Conservation (phyloP, 1,140 invertebrate genomes). For the Linepithema humile region DNA sequence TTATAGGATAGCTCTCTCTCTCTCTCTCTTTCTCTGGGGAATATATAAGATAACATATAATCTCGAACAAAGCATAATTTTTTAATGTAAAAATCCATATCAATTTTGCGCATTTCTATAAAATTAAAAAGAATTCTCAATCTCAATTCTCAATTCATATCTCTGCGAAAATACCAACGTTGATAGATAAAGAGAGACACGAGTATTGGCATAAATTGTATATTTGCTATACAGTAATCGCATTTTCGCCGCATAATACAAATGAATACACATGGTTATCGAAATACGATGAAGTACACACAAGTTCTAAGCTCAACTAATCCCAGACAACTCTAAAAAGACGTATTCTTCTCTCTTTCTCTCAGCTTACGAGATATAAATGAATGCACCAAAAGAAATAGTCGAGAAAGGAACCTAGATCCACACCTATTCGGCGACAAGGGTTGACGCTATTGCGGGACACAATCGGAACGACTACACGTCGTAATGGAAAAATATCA, state of each 20-base stretch:
- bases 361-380: background rate
- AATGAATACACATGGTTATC: conserved; percentile 40
- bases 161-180: no score
- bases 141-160: no score
- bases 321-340: background rate
- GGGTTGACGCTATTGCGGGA: background rate
- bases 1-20: background rate
- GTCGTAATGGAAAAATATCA: conserved; percentile 19
- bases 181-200: background rate
- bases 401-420: background rate
- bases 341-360: background rate
- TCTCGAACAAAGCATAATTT: background rate
- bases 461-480: background rate
- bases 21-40: no score
- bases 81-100: background rate
- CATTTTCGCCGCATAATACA: conserved; percentile 38
- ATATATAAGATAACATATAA: no score
- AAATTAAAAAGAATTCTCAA: no score
- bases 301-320: conserved; percentile 36
- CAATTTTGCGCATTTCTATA: background rate
- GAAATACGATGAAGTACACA: conserved; percentile 63
- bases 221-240: conserved; percentile 38
- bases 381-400: conserved; percentile 25
- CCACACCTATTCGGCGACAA: background rate
- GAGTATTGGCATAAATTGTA: conserved; percentile 29